Conservation (phyloP, 1,140 invertebrate genomes). For the Anastrepha ludens region DNA sequence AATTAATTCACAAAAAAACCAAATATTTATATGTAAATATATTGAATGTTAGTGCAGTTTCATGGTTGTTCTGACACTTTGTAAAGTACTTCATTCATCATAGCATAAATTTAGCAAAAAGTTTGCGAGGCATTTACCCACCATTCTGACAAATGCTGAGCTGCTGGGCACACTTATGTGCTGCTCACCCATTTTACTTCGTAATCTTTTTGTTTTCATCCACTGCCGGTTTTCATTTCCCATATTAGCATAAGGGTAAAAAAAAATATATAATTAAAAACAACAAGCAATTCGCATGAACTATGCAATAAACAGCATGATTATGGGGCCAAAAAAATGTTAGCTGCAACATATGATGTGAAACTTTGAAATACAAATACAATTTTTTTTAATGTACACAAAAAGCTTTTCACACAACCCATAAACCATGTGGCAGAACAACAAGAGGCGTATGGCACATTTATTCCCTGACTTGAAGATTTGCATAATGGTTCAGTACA, state of each 20-base stretch:
- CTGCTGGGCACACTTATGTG: no score
- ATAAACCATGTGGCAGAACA: constrained; percentile 16
- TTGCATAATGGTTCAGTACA: neutral
- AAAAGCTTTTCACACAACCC: constrained; percentile 42
- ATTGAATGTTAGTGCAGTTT: no score
- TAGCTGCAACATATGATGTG: neutral
- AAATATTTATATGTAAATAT: no score
- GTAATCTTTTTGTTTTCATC: constrained; percentile 1
- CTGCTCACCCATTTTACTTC: neutral
- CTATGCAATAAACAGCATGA: neutral
- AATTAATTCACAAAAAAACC: no score
- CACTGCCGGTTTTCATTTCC: neutral
- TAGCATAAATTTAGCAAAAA: no score
- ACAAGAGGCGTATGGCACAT: neutral
- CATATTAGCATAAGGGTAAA: constrained; percentile 39
- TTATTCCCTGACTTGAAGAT: neutral
- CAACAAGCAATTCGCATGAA: neutral
- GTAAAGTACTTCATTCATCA: no score
- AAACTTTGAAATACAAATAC: neutral
- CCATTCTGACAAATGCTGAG: no score
- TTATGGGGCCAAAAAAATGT: neutral
- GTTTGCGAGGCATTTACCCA: no score
- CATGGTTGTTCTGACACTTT: no score
- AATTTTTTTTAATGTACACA: neutral
- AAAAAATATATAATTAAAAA: neutral